Evolutionary conservation across 2,797 vertebrate genomes (phyloP), one percentile per base, ranked within the genome.

Genomic region (Nasua narica): DNA sequence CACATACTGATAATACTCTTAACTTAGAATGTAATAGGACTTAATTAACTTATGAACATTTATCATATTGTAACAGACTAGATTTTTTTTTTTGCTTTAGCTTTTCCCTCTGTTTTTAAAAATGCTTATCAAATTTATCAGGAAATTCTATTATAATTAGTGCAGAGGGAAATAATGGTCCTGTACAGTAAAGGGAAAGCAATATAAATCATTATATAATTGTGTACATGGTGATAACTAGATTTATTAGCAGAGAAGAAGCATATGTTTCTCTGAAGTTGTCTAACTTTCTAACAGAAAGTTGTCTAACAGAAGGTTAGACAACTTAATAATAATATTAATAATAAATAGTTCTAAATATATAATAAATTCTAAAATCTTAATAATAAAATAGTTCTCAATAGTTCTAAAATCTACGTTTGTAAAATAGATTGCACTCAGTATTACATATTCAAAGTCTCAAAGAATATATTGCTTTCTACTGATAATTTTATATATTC

Each of bases 271-370:
- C 16, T 46, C 54, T 87, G 50, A 97, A 50, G 25, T 79, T 87
- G 56, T 92, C 23, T 9, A 87, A 94, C 62, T 93, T 94, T 87
- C 35, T 43, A n/a, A n/a, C n/a, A n/a, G n/a, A n/a, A n/a, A n/a
- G n/a, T n/a, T n/a, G n/a, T n/a, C n/a, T n/a, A n/a, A n/a, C n/a
- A n/a, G n/a, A n/a, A n/a, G n/a, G 43, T 43, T 43, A 43, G 43
- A 43, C 43, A 43, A 43, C 43, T 43, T 43, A 43, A 43, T 43
- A 43, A 43, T 43, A 43, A 43, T 43, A 43, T 43, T 43, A 43
- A 43, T 43, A 43, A 43, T 43, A 43, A 43, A 43, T 43, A 43
- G 43, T 43, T 43, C 5, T 43, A 43, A 43, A 43, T 43, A 43
- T 43, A 43, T 43, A 43, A 43, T 43, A 43, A 43, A 43, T 43